Evolutionary conservation across 2,797 vertebrate genomes (phyloP), one percentile per base, ranked within the genome.

Genomic region (Spinus olivaceus): DNA sequence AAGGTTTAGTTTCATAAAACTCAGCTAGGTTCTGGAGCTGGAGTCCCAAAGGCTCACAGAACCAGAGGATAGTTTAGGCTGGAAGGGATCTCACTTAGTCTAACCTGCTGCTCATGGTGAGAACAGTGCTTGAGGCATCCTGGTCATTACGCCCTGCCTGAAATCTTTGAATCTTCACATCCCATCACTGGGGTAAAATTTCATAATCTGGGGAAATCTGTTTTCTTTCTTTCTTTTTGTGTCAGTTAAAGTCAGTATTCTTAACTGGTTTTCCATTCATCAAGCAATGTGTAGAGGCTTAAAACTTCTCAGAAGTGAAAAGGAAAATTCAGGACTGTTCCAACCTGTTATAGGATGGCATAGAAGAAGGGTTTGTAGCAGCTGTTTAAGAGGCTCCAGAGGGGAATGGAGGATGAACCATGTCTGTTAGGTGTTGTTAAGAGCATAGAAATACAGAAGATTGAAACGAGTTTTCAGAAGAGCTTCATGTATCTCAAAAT

Each of bases 261-360:
- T 74, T 44, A 74, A 46, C 15, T 54, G 20, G 5, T 84, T 78
- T 95, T 77, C 41, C 24, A 49, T 56, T 64, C 21, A 41, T 74
- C 60, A 60, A 71, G 53, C 33, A 54, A 56, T 10, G 5, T 53
- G 13, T 41, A 47, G 41, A 84, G 20, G 14, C 11, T 69, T 82
- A 57, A 84, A 85, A 69, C 11, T 72, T 85, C 50, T 61, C 30
- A 69, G 63, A 76, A 85, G 4, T n/a, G 23, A 74, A 91, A 56
- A 8, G 71, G 9, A 76, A 91, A 76, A 82, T 57, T 87, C 39
- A 72, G 39, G 47, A 53, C 24, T 49, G 24, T 35, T 94, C 19
- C 54, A 65, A 12, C 6, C 9, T 49, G 17, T 19, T 50, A 17
- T 30, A 66, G 25, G 24, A 65, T n/a, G 25, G 30, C 67, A 65